Evolutionary conservation across 1,140 invertebrate species (phyloP).

Genomic region (Sipha flava): DNA sequence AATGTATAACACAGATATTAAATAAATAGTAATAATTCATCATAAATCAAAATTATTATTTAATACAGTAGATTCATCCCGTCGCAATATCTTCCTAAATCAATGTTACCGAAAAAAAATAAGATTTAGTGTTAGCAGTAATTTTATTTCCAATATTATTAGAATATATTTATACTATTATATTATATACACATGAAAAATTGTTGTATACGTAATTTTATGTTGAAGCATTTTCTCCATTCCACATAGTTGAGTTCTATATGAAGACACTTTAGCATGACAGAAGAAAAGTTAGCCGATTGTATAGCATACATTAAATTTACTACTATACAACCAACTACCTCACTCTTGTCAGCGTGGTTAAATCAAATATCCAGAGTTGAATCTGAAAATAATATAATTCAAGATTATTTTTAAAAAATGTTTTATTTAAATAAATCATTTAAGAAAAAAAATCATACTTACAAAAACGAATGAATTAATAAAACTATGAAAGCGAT

Average conservation of each 20-base stretch:
- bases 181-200: background rate
- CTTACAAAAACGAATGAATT: too few relatives aligned
- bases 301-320: constrained; percentile 10
- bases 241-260: background rate
- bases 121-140: too few relatives aligned
- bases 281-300: constrained; percentile 32
- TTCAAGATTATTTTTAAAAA: background rate
- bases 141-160: too few relatives aligned
- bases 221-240: background rate
- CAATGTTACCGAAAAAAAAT: too few relatives aligned
- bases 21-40: too few relatives aligned
- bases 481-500: too few relatives aligned
- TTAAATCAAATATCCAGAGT: background rate
- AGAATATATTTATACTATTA: too few relatives aligned
- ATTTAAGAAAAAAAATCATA: too few relatives aligned
- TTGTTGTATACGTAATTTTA: background rate
- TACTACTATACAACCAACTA: constrained; percentile 31
- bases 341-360: constrained; percentile 11
- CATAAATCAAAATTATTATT: too few relatives aligned
- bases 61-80: too few relatives aligned
- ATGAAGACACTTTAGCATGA: background rate
- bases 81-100: too few relatives aligned
- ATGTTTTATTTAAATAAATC: background rate
- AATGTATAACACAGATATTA: too few relatives aligned
- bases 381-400: constrained; percentile 3